These are phyloP conservation scores for Pseudomyrmex flavicornis DNA, from an alignment of 1,140 invertebrate species.

Conservation along the genomic window DNA sequence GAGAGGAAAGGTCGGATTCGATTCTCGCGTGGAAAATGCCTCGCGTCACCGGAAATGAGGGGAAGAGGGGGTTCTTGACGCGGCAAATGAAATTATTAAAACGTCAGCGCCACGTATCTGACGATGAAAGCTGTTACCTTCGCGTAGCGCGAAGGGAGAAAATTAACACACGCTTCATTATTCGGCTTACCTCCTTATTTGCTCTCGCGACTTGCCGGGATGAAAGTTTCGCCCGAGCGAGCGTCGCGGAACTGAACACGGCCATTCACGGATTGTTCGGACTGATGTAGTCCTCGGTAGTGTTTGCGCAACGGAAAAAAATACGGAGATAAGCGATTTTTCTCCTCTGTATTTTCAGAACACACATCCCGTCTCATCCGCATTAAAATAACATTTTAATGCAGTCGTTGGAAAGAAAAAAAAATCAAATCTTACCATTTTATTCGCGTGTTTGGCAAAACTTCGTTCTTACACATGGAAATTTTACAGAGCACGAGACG, in stretches of 20 bases:
- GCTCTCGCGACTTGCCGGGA: background rate
- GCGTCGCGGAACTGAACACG: background rate
- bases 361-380: background rate
- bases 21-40: conserved; percentile 48
- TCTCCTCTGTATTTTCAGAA: too few species aligned
- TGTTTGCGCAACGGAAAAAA: background rate
- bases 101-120: conserved; percentile 72
- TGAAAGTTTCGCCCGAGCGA: background rate
- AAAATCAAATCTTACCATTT: too few species aligned
- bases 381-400: background rate
- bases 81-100: conserved; percentile 75
- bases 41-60: conserved; percentile 26
- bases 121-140: conserved; percentile 56
- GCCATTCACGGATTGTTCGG: background rate
- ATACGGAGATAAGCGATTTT: background rate
- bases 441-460: too few species aligned
- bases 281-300: too few species aligned
- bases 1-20: conserved; percentile 45
- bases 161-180: conserved; percentile 52
- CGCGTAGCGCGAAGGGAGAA: conserved; percentile 29
- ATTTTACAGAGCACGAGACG: too few species aligned
- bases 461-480: too few species aligned
- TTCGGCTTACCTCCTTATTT: conserved; percentile 41
- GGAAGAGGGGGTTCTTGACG: conserved; percentile 61
- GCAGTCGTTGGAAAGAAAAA: too few species aligned